phyloP scores from a whole-genome alignment of 2,888 invertebrate genomes.

The Tromatobia lineatoria region DNA sequence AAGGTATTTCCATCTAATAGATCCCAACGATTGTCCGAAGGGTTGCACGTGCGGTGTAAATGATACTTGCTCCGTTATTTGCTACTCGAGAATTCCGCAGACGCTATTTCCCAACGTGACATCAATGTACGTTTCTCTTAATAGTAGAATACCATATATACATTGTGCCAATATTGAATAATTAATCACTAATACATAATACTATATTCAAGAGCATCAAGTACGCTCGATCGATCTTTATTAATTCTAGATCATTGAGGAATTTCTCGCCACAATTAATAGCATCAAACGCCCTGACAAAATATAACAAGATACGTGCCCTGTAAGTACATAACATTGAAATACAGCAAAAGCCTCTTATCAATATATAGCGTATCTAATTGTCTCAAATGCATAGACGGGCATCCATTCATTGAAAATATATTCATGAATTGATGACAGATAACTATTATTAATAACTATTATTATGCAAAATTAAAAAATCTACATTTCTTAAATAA shows the following conservation, averaged over 20 bases:
- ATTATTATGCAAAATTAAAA: too few relatives aligned
- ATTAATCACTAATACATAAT: conserved; percentile 4
- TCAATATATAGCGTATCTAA: conserved; percentile 7
- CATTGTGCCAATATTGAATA: background rate
- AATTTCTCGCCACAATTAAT: conserved; percentile 79
- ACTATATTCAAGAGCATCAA: conserved; percentile 7
- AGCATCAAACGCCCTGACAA: conserved; percentile 73
- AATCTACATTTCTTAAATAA: too few relatives aligned
- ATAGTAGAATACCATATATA: background rate
- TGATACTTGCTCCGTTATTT: conserved; percentile 72
- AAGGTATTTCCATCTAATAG: conserved; percentile 68
- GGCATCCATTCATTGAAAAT: too few relatives aligned
- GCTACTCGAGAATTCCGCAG: conserved; percentile 79
- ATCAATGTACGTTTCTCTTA: conserved; percentile 78
- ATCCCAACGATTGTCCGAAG: conserved; percentile 71
- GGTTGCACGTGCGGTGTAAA: conserved; percentile 72
- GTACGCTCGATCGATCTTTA: conserved; percentile 23
- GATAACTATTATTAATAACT: too few relatives aligned
- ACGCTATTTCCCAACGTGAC: conserved; percentile 78
- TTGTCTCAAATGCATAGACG: background rate
- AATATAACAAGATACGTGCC: conserved; percentile 74
- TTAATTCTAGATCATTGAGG: conserved; percentile 78
- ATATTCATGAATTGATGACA: too few relatives aligned
- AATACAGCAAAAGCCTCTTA: background rate
- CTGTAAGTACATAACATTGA: conserved; percentile 74